Evolutionary conservation across 2,888 invertebrate species (phyloP).

Genomic region (Choristoneura rosaceana): DNA sequence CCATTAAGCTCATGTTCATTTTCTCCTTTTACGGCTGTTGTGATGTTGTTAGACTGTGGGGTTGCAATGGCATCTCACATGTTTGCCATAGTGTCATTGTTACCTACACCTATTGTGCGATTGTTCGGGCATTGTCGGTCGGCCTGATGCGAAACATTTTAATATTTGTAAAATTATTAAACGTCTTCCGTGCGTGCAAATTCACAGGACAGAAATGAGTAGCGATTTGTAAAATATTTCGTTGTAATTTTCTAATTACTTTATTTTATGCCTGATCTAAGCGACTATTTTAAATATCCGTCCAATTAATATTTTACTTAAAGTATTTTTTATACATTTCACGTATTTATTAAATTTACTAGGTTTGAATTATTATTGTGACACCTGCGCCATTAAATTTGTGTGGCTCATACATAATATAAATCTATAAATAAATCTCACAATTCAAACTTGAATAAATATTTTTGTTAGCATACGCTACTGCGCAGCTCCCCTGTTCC

Average conservation of each 20-base stretch:
- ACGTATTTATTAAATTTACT: too few relatives aligned
- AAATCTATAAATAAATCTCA: background rate
- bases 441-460: background rate
- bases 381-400: too few relatives aligned
- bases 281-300: too few relatives aligned
- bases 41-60: constrained; percentile 48
- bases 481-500: constrained; percentile 60
- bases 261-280: too few relatives aligned
- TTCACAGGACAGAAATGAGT: constrained; percentile 40
- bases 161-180: constrained; percentile 84
- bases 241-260: too few relatives aligned
- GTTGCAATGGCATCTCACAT: constrained; percentile 73
- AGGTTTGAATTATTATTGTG: too few relatives aligned
- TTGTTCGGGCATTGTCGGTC: constrained; percentile 76
- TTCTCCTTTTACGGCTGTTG: constrained; percentile 42
- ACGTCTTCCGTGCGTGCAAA: constrained; percentile 76
- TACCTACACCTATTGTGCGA: constrained; percentile 81
- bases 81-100: constrained; percentile 85
- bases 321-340: too few relatives aligned
- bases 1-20: constrained; percentile 10
- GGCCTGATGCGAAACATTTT: constrained; percentile 84
- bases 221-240: constrained; percentile 14
- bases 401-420: too few relatives aligned
- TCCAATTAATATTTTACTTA: too few relatives aligned
- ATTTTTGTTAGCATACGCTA: background rate